Conservation (phyloP, 2,888 invertebrate species). For the Exocentrus adspersus region DNA sequence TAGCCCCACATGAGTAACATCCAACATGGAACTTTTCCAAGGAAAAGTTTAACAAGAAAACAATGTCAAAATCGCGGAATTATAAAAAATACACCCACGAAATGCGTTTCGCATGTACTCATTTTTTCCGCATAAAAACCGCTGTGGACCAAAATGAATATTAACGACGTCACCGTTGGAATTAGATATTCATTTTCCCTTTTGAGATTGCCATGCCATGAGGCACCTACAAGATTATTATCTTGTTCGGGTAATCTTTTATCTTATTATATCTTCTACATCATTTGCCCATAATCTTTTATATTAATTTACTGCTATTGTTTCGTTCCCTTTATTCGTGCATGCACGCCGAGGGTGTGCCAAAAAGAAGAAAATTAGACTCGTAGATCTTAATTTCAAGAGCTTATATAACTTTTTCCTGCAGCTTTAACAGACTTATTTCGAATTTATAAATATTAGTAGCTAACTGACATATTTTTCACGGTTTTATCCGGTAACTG, state of each 20-base stretch:
- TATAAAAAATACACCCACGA: too few species aligned
- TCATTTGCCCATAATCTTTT: slow-evolving; percentile 1
- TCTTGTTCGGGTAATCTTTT: neutral
- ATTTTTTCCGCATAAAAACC: too few species aligned
- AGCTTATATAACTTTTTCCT: neutral
- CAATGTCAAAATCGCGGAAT: too few species aligned
- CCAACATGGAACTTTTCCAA: too few species aligned
- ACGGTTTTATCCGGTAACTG: too few species aligned
- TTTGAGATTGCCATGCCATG: neutral
- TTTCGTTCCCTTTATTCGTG: neutral
- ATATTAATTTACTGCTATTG: slow-evolving; percentile 3
- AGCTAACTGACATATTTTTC: too few species aligned
- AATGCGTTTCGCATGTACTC: too few species aligned
- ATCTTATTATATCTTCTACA: neutral
- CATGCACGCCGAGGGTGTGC: neutral
- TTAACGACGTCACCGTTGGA: neutral
- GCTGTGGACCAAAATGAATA: neutral
- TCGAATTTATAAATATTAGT: too few species aligned
- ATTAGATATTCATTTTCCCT: neutral
- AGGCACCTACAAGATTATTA: neutral
- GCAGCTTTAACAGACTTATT: too few species aligned
- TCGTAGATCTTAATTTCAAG: neutral
- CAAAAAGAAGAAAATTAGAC: slow-evolving; percentile 1
- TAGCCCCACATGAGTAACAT: too few species aligned
- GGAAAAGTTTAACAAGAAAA: too few species aligned